phyloP scores from a whole-genome alignment of 2,797 vertebrate species.

The Falco concolor region DNA sequence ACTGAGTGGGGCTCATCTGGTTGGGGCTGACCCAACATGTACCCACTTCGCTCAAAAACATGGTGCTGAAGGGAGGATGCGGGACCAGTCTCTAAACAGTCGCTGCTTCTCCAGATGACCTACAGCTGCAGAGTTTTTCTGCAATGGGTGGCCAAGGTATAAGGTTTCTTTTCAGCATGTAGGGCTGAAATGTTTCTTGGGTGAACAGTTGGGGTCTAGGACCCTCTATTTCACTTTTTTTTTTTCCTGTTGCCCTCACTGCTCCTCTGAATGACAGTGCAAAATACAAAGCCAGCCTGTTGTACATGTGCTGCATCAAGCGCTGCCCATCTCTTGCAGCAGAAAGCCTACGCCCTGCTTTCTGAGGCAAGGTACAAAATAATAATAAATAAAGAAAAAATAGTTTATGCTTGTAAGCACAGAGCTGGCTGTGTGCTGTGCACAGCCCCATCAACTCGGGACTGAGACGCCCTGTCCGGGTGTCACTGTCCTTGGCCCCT shows the following conservation, averaged over 20 bases:
- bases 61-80: neutral
- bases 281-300: neutral
- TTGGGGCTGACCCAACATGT: neutral
- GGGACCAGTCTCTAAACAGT: neutral
- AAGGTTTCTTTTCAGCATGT: neutral
- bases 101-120: neutral
- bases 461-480: neutral
- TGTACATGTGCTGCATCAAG: neutral
- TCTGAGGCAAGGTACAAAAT: neutral
- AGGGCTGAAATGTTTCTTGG: neutral
- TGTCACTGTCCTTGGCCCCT: neutral
- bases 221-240: neutral
- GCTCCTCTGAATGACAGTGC: neutral
- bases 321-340: neutral
- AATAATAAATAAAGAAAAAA: neutral
- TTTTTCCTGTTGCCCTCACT: neutral
- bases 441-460: neutral
- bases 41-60: neutral
- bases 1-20: neutral
- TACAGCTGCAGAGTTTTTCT: neutral
- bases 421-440: neutral
- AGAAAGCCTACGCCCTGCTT: neutral
- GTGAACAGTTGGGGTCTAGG: neutral
- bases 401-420: neutral
- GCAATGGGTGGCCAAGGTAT: fast-evolving